Evolutionary conservation across 2,888 invertebrate species (phyloP), one percentile per base, ranked within the genome.

Genomic region (Colletes collaris): DNA sequence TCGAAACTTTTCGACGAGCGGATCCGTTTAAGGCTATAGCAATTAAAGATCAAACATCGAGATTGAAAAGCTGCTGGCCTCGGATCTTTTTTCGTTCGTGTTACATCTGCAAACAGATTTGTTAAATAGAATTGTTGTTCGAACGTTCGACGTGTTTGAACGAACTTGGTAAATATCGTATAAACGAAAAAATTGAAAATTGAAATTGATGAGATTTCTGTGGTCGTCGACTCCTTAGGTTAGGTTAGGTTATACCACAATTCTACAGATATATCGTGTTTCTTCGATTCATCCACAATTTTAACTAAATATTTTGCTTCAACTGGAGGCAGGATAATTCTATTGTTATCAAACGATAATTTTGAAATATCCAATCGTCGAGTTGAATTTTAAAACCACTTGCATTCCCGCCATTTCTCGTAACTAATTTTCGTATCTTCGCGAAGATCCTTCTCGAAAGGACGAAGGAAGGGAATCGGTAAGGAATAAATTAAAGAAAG

Each of bases 111-210:
- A 7, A 46, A 8, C 44, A 60, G 76, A 75, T 76, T 67, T 67
- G 75, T 75, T 50, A n/a, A 27, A 46, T 60, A 46, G 46, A 60
- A 44, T 60, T 60, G 59, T 60, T 60, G 19, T 60, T 44, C 10
- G 16, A 60, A 19, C 44, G 16, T 44, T 44, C 59, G 6, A 40
- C 6, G 5, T 6, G 5, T 40, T 40, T 6, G 40, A 40, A 40
- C 6, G 44, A 46, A 46, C 44, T 7, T 10, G 44, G 7, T 10
- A 7, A 7, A 8, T 46, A 46, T 46, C 44, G 44, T 8, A 8
- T 46, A 6, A 46, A 46, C 0, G 27, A 27, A 27, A 27, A 27
- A 46, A 60, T 46, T 13, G 27, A 60, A 46, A 7, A 46, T 46
- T 46, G 44, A 46, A 10, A 27, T 60, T 11, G 44, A 46, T 19